Conservation (phyloP, 2,113 vertebrate genomes). For the Aspidoscelis tigris region DNA sequence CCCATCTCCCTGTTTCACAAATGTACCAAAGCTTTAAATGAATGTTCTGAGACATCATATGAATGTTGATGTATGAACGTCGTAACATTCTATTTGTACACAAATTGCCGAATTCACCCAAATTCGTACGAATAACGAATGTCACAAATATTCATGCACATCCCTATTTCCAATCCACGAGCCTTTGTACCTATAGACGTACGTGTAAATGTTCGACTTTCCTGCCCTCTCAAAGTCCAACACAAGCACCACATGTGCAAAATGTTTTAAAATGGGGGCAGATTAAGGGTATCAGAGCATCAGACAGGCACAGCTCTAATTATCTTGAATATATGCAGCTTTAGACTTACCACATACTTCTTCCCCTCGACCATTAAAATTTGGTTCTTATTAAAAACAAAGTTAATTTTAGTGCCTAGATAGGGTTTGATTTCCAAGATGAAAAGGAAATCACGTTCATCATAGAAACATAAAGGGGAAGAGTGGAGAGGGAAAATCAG, state of each 20-base stretch:
- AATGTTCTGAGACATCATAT: no score
- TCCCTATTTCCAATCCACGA: not conserved
- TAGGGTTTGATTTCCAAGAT: constrained; percentile 17
- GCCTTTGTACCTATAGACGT: not conserved
- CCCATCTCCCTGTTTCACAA: no score
- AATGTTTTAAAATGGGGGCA: constrained; percentile 2
- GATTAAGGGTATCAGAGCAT: not conserved
- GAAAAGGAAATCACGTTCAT: constrained; percentile 29
- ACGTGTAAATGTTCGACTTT: not conserved
- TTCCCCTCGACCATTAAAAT: not conserved
- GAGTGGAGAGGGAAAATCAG: no score
- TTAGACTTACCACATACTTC: not conserved
- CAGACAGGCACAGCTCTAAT: not conserved
- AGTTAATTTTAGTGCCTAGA: constrained; percentile 23
- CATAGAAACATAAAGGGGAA: constrained; percentile 7
- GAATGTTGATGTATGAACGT: no score
- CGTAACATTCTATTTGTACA: no score
- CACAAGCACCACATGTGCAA: not conserved
- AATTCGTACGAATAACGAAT: no score
- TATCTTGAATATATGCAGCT: not conserved
- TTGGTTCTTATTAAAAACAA: constrained; percentile 26
- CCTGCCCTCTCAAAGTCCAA: not conserved
- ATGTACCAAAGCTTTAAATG: no score
- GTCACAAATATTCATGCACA: no score
- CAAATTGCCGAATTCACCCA: no score